phyloP scores from a whole-genome alignment of 2,113 vertebrate species.

The Zapus hudsonius region DNA sequence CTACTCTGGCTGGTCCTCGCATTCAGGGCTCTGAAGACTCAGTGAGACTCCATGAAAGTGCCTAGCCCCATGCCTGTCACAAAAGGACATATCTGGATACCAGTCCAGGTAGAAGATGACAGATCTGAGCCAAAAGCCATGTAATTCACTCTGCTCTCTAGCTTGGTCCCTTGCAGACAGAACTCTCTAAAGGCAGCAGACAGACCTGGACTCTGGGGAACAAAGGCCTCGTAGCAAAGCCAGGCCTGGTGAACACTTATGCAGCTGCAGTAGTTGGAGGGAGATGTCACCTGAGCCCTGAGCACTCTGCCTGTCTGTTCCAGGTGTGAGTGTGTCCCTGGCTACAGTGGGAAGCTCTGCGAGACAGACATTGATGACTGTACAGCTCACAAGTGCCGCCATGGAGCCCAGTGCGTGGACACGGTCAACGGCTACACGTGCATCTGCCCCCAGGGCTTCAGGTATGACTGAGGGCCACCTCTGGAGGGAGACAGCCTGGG shows the following conservation, averaged over 20 bases:
- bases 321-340: conserved; percentile 96
- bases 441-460: conserved; percentile 96
- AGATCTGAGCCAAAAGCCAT: not conserved
- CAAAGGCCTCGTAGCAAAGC: not conserved
- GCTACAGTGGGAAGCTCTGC: conserved; percentile 94
- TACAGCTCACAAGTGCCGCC: conserved; percentile 93
- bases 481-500: not conserved
- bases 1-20: too few relatives aligned
- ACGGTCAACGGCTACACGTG: conserved; percentile 96
- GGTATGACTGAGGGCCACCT: conserved; percentile 83
- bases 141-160: not conserved
- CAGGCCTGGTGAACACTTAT: not conserved
- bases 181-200: not conserved
- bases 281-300: too few relatives aligned
- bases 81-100: not conserved
- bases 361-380: conserved; percentile 95
- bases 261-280: not conserved
- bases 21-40: not conserved
- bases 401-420: conserved; percentile 94
- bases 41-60: not conserved
- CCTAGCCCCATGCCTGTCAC: not conserved
- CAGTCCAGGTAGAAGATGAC: not conserved
- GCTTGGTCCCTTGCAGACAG: not conserved
- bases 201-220: not conserved
- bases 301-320: conserved; percentile 45